Base-by-base conservation (phyloP, 2,113 vertebrate species). In the Prunella fulvescens region DNA sequence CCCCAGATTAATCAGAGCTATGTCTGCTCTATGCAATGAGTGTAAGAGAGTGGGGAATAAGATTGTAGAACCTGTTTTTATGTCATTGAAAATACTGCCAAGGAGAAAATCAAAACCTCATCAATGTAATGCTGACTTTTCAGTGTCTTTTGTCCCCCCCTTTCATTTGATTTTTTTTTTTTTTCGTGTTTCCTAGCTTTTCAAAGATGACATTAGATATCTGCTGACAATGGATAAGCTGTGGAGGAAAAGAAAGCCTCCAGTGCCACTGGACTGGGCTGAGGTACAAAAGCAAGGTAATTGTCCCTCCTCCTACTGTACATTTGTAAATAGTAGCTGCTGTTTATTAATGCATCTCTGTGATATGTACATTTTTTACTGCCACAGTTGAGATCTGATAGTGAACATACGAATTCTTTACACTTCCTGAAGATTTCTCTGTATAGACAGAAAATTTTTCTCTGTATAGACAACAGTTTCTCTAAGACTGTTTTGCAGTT, bases 211-310 rank as follows among this genome's bases (percentile, higher is more conserved):
- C 95, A 99, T 99, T 95, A 98, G 98, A 93, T 99, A 99, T 69
- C 96, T 99, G 61, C 97, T 99, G 95, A 99, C 99, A 15, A 99
- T 99, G 99, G 99, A 99, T 97, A 99, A 99, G 93, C 97, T 99
- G 35, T 99, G 99, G 99, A 99, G 98, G 95, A 99, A 99, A 97
- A 99, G 99, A 96, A 99, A 99, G 98, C 98, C 99, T 50, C 99
- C 99, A 3, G 97, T 98, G 65, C 99, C 99, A 4, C 96, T 99
- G 90, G 99, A 99, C 96, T 99, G 99, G 99, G 94, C 98, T 13
- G 98, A 98, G 94, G 97, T 99, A 45, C 98, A 99, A 81, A 98
- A 97, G 74, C 98, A 97, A 86, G 98, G 99, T 99, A 98, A 92
- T 40, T 71, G 39, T 57, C 47, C 11, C 19, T 58, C 26, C 9